phyloP scores from a whole-genome alignment of 2,888 invertebrate genomes.

The Lottia gigantea region DNA sequence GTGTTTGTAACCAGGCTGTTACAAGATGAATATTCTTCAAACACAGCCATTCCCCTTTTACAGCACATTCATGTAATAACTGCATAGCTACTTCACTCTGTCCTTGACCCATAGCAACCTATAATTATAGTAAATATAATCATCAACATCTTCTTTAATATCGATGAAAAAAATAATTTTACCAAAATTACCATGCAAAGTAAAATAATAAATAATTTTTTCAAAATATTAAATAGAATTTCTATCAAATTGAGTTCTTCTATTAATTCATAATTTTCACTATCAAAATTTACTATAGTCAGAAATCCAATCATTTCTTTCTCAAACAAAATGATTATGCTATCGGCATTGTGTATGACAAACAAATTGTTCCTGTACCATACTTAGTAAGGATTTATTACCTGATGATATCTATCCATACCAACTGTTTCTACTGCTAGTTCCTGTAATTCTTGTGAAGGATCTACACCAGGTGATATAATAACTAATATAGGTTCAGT shows the following conservation, averaged over 20 bases:
- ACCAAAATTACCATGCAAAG: no score
- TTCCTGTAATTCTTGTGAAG: constrained; percentile 82
- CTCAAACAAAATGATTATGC: no score
- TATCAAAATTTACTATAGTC: no score
- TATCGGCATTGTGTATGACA: no score
- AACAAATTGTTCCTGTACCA: no score
- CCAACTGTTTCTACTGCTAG: constrained; percentile 73
- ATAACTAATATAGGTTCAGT: constrained; percentile 84
- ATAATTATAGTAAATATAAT: constrained; percentile 16
- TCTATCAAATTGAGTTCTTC: no score
- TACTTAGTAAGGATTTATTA: constrained; percentile 49
- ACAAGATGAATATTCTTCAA: constrained; percentile 85
- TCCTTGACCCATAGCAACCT: constrained; percentile 85
- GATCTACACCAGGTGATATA: constrained; percentile 90
- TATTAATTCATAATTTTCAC: no score
- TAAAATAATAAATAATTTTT: no score
- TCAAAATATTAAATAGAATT: no score
- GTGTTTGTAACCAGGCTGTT: constrained; percentile 77
- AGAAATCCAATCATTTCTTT: no score
- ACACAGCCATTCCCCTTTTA: constrained; percentile 80
- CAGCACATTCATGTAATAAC: constrained; percentile 73
- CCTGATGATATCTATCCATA: constrained; percentile 73
- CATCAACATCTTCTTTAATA: no score
- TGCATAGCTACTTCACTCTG: constrained; percentile 77
- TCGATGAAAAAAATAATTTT: no score